Conservation (phyloP, 2,113 vertebrate species). For the Psittacus erithacus region DNA sequence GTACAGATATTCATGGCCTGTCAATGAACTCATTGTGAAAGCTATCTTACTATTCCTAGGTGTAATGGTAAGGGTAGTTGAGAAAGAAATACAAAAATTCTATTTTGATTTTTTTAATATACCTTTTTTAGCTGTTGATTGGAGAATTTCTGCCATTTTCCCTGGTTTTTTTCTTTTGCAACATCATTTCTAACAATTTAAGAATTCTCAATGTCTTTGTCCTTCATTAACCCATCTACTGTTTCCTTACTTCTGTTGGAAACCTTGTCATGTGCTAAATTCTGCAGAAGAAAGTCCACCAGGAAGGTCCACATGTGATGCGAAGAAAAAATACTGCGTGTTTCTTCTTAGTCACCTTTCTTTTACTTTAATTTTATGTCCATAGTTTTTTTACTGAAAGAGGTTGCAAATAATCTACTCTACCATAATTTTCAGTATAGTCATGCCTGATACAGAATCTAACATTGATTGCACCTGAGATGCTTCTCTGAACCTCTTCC, state of each 20-base stretch:
- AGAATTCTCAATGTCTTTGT: not conserved
- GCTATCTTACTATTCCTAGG: not conserved
- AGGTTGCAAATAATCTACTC: not conserved
- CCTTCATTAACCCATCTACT: not conserved
- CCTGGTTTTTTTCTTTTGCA: not conserved
- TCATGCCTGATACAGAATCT: not conserved
- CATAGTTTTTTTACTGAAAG: not conserved
- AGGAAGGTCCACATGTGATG: not conserved
- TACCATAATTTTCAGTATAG: not conserved
- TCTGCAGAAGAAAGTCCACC: not conserved
- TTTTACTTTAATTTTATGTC: not conserved
- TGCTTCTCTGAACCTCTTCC: not conserved
- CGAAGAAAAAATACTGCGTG: not conserved
- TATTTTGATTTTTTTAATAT: fast-evolving
- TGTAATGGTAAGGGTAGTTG: not conserved
- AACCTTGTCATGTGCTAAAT: not conserved
- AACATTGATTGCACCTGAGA: not conserved
- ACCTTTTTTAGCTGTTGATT: not conserved
- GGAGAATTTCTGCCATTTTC: not conserved
- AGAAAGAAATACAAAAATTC: not conserved
- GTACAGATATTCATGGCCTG: no score
- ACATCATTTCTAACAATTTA: not conserved
- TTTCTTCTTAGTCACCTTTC: not conserved
- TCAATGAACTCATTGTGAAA: not conserved
- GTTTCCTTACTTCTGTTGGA: not conserved